Conservation (phyloP, 2,113 vertebrate genomes). For the Triplophysa dalaica region DNA sequence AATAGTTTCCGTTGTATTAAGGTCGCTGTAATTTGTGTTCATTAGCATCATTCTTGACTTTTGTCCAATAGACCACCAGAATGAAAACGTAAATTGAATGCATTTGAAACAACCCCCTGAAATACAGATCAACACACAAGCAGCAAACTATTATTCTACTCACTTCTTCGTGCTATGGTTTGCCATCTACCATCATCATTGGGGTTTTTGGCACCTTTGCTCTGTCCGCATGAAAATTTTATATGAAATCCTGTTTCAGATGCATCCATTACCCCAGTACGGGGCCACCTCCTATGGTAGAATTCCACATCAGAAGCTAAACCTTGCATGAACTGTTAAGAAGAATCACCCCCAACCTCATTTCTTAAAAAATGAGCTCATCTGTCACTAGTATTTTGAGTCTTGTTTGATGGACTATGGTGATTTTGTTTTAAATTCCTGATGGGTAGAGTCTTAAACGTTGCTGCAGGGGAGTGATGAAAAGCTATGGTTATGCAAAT, state of each 20-base stretch:
- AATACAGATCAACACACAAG: constrained; percentile 1
- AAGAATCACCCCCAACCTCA: constrained; percentile 19
- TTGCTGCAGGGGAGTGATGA: constrained; percentile 44
- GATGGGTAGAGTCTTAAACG: constrained; percentile 24
- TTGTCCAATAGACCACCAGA: background rate
- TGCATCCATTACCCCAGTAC: constrained; percentile 26
- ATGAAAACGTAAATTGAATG: background rate
- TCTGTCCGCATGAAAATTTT: constrained; percentile 5
- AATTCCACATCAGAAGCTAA: constrained; percentile 2
- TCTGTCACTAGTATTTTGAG: constrained; percentile 41
- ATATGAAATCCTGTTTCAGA: constrained; percentile 18
- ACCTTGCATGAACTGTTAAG: background rate
- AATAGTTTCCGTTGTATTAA: constrained; percentile 27
- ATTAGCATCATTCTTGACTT: constrained; percentile 22
- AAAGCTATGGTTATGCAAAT: constrained; percentile 56
- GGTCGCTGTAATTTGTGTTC: constrained; percentile 4
- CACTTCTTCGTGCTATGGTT: constrained; percentile 1
- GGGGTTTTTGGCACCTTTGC: constrained; percentile 19
- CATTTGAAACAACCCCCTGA: constrained; percentile 1
- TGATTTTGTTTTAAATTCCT: constrained; percentile 32
- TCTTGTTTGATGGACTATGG: constrained; percentile 51
- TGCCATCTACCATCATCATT: background rate
- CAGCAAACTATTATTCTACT: constrained; percentile 8
- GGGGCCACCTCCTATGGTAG: constrained; percentile 2
- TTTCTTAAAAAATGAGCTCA: constrained; percentile 22